A percentile compares a stretch with the other conserved stretches of the same genome.
Conservation (phyloP, 2,797 vertebrate species). For the Echeneis naucrates region DNA sequence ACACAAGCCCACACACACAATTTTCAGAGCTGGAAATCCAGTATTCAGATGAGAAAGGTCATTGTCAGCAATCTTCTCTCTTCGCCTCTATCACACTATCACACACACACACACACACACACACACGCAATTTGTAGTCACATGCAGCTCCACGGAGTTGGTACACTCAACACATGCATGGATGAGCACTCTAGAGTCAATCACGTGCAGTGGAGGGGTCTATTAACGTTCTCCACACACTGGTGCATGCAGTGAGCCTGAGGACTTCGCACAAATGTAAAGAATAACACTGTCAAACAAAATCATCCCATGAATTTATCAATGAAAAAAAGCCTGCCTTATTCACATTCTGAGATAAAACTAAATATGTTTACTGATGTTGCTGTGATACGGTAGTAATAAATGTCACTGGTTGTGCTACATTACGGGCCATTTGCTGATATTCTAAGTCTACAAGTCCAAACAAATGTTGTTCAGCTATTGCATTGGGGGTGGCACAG, state of each 20-base stretch:
- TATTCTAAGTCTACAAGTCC: too few species aligned
- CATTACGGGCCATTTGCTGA: neutral
- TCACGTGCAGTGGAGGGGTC: conserved; percentile 50
- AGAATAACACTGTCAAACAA: conserved; percentile 62
- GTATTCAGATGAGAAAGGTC: conserved; percentile 7
- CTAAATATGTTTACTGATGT: conserved; percentile 6
- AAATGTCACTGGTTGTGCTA: conserved; percentile 1
- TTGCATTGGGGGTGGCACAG: too few species aligned
- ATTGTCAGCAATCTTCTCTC: conserved; percentile 31
- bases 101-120: neutral
- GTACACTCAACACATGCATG: conserved; percentile 34
- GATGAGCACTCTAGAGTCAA: conserved; percentile 26
- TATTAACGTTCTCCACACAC: conserved; percentile 56
- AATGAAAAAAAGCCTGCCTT: conserved; percentile 16
- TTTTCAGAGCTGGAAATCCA: conserved; percentile 27
- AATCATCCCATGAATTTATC: conserved; percentile 28
- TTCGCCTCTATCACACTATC: too few species aligned
- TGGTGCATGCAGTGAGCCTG: conserved; percentile 37
- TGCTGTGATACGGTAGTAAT: neutral
- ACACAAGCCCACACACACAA: conserved; percentile 10
- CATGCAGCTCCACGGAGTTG: conserved; percentile 19
- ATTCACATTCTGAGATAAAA: neutral
- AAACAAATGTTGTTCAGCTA: too few species aligned
- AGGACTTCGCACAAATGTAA: conserved; percentile 51
- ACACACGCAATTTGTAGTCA: conserved; percentile 9